Evolutionary conservation across 2,113 vertebrate genomes (phyloP), one percentile per base, ranked within the genome.

Genomic region (Austrofundulus limnaeus): DNA sequence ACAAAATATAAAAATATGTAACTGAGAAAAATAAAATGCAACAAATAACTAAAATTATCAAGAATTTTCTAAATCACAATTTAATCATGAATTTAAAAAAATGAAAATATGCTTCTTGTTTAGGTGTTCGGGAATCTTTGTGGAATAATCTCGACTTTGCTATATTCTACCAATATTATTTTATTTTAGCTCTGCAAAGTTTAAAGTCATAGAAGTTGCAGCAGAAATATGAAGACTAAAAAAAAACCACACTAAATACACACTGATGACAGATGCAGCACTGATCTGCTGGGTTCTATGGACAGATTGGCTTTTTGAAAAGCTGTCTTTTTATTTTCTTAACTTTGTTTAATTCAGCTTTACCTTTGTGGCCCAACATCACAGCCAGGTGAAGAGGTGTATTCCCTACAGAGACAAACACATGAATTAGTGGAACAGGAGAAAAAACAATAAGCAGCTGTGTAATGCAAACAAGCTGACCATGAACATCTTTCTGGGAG

Each of bases 331-430:
- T 5, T 34, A 8, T 56, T 46, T 38, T 23, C 31, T 24, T 71
- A 1, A 48, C 45, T 53, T 56, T 37, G 25, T 37, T 55, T 66
- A 56, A 74, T 69, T 51, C 9, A 91, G 0, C 88, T 19, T 88
- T 89, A 98, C 96, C 96, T 95, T 98, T 98, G 90, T 98, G 94
- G 80, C 96, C 96, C 90, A 96, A 75, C 96, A 98, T 98, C 87
- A 98, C 95, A 86, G 96, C 96, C 81, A 98, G 90, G 83, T 98
- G 96, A 69, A 98, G 92, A 73, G 96, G 96, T 83, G 96, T 98
- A 82, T 98, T 98, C 82, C 96, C 96, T 98, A 78, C 1, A 3
- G 19, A 20, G 63, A 91, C 88, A 75, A 15, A 0, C 13, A 66
- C 24, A 17, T 16, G 48, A 1, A 2, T 41, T 1, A 38, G n/a